Evolutionary conservation across 1,140 invertebrate genomes (phyloP).

Genomic region (Protaetia brevitarsis): DNA sequence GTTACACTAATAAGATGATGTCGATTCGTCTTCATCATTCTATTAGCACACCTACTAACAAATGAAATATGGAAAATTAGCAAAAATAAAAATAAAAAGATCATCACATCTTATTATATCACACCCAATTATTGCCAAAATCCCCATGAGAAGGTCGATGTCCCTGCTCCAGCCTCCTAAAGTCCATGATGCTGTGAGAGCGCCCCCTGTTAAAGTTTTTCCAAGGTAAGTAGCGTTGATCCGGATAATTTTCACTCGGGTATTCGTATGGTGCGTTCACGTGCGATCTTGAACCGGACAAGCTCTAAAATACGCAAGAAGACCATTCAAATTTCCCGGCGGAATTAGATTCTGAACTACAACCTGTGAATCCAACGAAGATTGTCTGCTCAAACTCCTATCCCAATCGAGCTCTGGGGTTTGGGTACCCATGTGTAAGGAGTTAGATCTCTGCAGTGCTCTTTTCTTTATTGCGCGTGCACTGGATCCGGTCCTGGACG

Average conservation of each 20-base stretch:
- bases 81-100: conserved; percentile 23
- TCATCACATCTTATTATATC: conserved; percentile 12
- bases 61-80: conserved; percentile 27
- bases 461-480: conserved; percentile 29
- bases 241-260: conserved; percentile 29
- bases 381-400: conserved; percentile 57
- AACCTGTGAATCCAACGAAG: conserved; percentile 64
- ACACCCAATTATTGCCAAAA: conserved; percentile 24
- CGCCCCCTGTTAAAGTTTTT: conserved; percentile 1
- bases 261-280: conserved; percentile 18
- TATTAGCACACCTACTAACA: conserved; percentile 3
- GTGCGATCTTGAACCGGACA: conserved; percentile 44
- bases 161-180: conserved; percentile 42
- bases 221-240: conserved; percentile 20
- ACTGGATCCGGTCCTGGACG: conserved; percentile 19
- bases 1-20: too few relatives aligned
- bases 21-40: too few relatives aligned
- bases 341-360: not conserved
- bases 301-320: conserved; percentile 34
- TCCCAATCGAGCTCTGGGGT: conserved; percentile 44
- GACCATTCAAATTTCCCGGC: not conserved
- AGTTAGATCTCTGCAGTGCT: conserved; percentile 51
- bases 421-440: conserved; percentile 46
- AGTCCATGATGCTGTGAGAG: conserved; percentile 46
- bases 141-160: conserved; percentile 24